phyloP scores from a whole-genome alignment of 2,797 vertebrate genomes.

The Leuciscus waleckii region DNA sequence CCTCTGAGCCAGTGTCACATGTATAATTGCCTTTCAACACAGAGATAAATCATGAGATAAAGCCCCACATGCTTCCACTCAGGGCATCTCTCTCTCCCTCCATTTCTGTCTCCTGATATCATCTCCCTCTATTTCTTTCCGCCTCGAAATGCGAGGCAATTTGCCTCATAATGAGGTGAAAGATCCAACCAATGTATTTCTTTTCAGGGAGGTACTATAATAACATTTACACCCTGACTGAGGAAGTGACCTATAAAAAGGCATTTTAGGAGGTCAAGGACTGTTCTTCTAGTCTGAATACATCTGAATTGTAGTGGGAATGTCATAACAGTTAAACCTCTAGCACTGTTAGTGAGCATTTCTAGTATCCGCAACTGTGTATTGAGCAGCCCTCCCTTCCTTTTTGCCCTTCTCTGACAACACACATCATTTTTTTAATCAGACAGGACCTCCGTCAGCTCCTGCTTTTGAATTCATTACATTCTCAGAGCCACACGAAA shows the following conservation, averaged over 20 bases:
- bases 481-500: conserved; percentile 47
- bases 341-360: conserved; percentile 18
- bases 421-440: conserved; percentile 37
- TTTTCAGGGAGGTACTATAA: conserved; percentile 34
- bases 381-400: background rate
- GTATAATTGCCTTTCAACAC: conserved; percentile 65
- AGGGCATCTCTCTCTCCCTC: conserved; percentile 37
- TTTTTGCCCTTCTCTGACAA: conserved; percentile 31
- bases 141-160: conserved; percentile 51
- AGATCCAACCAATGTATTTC: conserved; percentile 60
- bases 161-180: conserved; percentile 62
- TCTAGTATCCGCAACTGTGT: conserved; percentile 6
- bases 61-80: conserved; percentile 50
- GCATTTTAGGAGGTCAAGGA: conserved; percentile 10
- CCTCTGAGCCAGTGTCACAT: conserved; percentile 58
- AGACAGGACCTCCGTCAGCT: conserved; percentile 43
- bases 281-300: background rate
- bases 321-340: background rate
- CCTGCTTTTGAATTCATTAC: conserved; percentile 48
- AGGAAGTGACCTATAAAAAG: conserved; percentile 34
- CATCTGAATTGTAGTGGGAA: background rate
- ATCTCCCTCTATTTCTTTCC: conserved; percentile 27
- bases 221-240: conserved; percentile 40
- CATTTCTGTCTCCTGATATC: conserved; percentile 30
- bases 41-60: conserved; percentile 64